Percentiles rank a stretch among this genome's conserved stretches.
These are phyloP conservation scores for Acanthosepion lycidas DNA, from an alignment of 2,888 invertebrate genomes.

Conservation along the genomic window DNA sequence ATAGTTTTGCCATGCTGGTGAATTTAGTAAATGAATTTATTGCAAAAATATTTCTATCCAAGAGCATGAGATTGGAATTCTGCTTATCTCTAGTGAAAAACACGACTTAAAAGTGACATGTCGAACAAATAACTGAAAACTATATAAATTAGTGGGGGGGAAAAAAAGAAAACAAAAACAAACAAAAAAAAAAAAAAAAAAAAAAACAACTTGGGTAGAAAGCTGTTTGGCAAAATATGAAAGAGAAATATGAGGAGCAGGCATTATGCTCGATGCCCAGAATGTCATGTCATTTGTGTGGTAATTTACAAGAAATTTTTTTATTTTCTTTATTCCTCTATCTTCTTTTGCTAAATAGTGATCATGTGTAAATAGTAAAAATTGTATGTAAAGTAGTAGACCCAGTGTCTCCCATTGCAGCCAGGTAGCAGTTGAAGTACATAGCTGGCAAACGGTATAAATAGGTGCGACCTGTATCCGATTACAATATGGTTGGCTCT, in stretches of 20 bases:
- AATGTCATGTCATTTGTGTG: neutral
- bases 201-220: neutral
- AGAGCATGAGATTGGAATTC: no score
- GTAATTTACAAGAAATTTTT: neutral
- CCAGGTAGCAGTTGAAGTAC: neutral
- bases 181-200: no score
- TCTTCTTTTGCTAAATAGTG: neutral
- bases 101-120: no score
- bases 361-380: neutral
- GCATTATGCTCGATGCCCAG: neutral
- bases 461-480: conserved; percentile 12
- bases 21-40: no score
- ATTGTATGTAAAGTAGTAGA: neutral
- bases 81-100: no score
- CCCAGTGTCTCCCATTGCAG: neutral
- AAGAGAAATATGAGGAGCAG: neutral
- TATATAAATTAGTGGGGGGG: no score
- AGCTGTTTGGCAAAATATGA: neutral
- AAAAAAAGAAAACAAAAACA: no score
- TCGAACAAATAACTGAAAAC: no score
- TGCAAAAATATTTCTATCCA: no score
- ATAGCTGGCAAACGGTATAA: neutral
- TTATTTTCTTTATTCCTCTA: neutral
- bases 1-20: no score
- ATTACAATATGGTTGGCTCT: neutral